These are phyloP conservation scores for Tetragonisca angustula DNA, from an alignment of 2,888 invertebrate genomes.

Conservation along the genomic window DNA sequence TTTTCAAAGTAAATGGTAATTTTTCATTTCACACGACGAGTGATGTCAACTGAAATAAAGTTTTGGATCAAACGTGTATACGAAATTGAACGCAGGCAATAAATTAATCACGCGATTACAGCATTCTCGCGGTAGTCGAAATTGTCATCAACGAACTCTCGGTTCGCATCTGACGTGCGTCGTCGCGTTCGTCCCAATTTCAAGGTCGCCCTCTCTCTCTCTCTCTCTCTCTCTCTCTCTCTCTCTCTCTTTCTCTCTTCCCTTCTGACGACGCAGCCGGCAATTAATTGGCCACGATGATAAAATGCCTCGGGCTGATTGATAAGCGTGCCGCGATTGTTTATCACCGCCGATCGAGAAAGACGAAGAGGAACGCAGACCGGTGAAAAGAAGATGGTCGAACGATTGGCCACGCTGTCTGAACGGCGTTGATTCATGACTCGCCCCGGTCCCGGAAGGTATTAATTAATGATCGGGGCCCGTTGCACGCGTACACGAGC, in stretches of 20 bases:
- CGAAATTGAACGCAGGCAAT: no score
- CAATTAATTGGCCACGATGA: neutral
- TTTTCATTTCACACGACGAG: no score
- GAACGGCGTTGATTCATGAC: slow-evolving; percentile 69
- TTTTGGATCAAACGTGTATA: no score
- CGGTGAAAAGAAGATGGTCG: neutral
- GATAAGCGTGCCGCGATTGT: neutral
- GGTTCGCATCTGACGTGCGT: neutral
- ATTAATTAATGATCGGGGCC: slow-evolving; percentile 71
- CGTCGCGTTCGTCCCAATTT: neutral
- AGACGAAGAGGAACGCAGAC: neutral
- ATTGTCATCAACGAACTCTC: no score
- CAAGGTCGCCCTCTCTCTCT: neutral
- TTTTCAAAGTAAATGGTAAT: no score
- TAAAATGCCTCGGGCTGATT: neutral
- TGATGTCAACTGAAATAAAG: no score
- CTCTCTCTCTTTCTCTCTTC: slow-evolving; percentile 6
- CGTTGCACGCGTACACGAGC: slow-evolving; percentile 46
- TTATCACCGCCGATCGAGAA: neutral
- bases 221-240: slow-evolving; percentile 6
- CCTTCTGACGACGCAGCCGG: no score
- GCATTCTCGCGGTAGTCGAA: no score
- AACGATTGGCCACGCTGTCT: slow-evolving; percentile 46
- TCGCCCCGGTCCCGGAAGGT: slow-evolving; percentile 69
- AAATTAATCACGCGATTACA: no score